phyloP scores from a whole-genome alignment of 2,113 vertebrate genomes.

The Erythrolamprus reginae region DNA sequence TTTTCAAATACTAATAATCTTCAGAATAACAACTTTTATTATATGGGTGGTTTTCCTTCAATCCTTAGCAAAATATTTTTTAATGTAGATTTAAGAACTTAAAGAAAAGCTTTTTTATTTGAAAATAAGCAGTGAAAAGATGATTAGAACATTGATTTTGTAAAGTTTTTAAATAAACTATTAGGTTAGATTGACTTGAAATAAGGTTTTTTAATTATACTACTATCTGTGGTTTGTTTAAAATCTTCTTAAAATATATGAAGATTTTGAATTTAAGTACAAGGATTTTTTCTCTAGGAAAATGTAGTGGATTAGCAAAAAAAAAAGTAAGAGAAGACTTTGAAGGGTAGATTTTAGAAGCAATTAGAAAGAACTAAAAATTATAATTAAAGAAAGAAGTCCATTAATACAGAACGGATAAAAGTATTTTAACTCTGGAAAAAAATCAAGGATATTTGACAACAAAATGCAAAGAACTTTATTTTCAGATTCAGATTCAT shows the following conservation, averaged over 20 bases:
- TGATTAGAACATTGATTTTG: no score
- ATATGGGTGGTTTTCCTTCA: background rate
- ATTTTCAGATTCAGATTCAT: background rate
- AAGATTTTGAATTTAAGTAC: background rate
- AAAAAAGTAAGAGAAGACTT: background rate
- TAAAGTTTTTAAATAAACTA: background rate
- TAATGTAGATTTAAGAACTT: background rate
- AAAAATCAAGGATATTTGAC: background rate
- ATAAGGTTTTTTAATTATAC: background rate
- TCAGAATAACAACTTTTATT: background rate
- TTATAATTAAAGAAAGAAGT: background rate
- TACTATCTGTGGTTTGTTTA: background rate
- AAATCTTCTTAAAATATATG: background rate
- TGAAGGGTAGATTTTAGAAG: background rate
- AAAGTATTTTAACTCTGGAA: background rate
- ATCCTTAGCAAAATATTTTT: background rate
- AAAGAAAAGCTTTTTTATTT: background rate
- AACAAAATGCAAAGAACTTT: background rate
- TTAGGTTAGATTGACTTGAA: background rate
- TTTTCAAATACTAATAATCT: background rate
- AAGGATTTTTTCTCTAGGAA: background rate
- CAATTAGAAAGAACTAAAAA: background rate
- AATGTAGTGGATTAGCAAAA: background rate
- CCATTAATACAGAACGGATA: background rate
- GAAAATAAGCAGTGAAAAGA: background rate